Percentiles rank a stretch among this genome's conserved stretches.
Conservation (phyloP, 53 echinoderm and acorn worm genomes). For the Holothuria leucospilota region DNA sequence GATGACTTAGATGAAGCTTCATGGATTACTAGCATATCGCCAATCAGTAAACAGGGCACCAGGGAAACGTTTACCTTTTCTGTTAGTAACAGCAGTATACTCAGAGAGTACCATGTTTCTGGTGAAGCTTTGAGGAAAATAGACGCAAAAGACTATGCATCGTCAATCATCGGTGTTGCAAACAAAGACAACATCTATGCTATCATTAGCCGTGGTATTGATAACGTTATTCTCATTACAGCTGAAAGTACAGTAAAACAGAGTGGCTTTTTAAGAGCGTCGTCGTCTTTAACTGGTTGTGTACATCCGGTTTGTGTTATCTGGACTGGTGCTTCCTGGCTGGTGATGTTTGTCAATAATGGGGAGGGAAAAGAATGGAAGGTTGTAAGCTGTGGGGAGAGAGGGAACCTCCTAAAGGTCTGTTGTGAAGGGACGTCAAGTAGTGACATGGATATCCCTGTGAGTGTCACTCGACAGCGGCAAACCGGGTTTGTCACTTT, state of each 20-base stretch:
- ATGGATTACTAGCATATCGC: neutral
- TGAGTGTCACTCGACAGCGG: neutral
- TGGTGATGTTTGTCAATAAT: neutral
- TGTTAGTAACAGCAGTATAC: neutral
- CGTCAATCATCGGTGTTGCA: no score
- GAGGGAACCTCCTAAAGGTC: neutral
- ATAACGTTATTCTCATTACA: no score
- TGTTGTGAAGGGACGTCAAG: neutral
- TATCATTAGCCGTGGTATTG: no score
- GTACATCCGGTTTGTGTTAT: no score
- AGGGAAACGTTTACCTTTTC: neutral
- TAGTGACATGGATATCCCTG: neutral
- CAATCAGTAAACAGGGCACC: neutral
- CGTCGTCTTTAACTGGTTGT: no score
- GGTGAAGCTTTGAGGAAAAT: neutral
- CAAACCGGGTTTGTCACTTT: neutral
- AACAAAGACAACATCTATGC: no score
- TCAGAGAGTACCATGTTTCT: neutral
- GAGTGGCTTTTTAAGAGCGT: no score
- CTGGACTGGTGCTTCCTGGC: neutral
- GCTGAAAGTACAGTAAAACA: no score
- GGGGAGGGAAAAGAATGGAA: conserved; percentile 1
- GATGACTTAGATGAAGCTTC: neutral
- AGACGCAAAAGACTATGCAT: no score
- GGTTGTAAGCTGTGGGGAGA: neutral